Evolutionary conservation across 2,797 vertebrate species (phyloP).

Genomic region (Poeciliopsis paucimaculata): DNA sequence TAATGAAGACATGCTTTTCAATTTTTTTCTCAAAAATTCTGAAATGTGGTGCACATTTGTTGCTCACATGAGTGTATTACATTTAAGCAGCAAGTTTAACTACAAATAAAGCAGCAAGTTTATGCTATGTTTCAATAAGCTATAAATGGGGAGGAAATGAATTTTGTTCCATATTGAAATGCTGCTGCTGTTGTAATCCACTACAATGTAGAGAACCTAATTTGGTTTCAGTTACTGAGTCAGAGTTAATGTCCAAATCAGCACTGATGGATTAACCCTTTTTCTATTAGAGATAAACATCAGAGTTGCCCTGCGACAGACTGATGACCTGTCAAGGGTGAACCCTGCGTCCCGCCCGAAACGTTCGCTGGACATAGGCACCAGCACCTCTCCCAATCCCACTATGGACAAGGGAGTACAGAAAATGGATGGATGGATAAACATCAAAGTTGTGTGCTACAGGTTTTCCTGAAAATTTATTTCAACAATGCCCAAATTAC

Average conservation of each 20-base stretch:
- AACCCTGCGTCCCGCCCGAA: no score
- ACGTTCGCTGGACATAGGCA: no score
- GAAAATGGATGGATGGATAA: background rate
- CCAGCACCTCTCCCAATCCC: no score
- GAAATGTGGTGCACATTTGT: background rate
- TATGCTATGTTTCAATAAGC: background rate
- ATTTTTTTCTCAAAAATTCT: background rate
- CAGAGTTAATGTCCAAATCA: background rate
- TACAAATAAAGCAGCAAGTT: background rate
- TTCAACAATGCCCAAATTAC: no score
- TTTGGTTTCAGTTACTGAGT: no score
- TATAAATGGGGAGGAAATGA: background rate
- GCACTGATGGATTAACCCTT: background rate
- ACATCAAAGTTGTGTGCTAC: background rate
- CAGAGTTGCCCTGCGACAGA: no score
- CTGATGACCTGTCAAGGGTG: no score
- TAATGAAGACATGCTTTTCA: background rate
- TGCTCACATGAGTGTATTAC: background rate
- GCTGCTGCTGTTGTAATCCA: background rate
- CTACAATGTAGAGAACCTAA: background rate
- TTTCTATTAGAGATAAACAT: background rate
- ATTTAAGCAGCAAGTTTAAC: background rate
- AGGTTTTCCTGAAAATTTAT: background rate
- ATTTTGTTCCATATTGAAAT: background rate
- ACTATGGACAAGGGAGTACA: no score